Base-by-base conservation (phyloP, 2,797 vertebrate genomes). In the Etheostoma nigrum region DNA sequence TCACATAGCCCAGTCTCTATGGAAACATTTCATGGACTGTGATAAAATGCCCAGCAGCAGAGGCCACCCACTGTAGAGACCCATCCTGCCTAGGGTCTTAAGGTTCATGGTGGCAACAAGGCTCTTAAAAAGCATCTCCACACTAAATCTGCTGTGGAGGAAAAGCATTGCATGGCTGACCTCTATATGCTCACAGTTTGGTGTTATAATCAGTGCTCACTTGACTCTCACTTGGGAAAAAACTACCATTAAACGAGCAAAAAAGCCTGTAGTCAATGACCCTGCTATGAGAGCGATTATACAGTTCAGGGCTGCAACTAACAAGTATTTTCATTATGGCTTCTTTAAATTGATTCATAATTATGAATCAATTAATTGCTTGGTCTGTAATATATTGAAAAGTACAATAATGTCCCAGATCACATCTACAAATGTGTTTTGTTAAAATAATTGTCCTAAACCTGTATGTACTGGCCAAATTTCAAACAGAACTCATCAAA, bases 21-120 rank as follows among this genome's bases (percentile, higher is more conserved):
- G 47, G 77, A 78, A 75, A 63, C 72, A 85, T 80, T 82, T 78
- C 82, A 77, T 71, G 40, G 80, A 76, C 63, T 80, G 79, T 84
- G 73, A 88, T 87, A 62, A 81, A 89, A 84, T 67, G 60, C 58
- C 30, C 48, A 70, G 77, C 70, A 75, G 67, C 76, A 58, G 70
- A 44, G 69, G 75, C 76, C 64, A 66, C 48, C 69, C 21, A 30
- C 65, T 78, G 62, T 36, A 40, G 54, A 77, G 66, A 84, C 82
- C 58, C 59, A 60, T 81, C 70, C 57, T 62, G 74, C n/a, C 52
- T 23, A 23, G 74, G 69, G 72, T 85, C 74, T 76, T 65, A 71
- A 72, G 81, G 86, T 88, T 84, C 53, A 70, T 42, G n/a, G 72
- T 16, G 36, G 52, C 48, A 65, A 81, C 59, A 45, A 64, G 57